Conservation (phyloP, 2,797 vertebrate genomes). For the Hippopotamyrus pictus region DNA sequence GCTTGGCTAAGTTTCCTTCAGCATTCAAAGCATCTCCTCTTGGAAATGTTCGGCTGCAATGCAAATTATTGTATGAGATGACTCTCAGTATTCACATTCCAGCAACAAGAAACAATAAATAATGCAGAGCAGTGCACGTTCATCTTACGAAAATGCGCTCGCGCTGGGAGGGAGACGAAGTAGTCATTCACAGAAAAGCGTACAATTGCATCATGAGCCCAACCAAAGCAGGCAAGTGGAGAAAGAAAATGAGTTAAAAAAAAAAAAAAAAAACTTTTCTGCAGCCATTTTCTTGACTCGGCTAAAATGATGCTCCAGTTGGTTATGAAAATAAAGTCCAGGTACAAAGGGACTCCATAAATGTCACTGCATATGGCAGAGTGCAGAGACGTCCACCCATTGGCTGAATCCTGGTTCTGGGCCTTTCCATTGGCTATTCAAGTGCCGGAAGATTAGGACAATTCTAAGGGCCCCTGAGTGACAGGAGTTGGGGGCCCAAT, state of each 20-base stretch:
- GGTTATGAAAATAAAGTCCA: background rate
- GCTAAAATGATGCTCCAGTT: background rate
- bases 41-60: background rate
- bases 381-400: background rate
- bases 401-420: background rate
- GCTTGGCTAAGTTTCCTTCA: background rate
- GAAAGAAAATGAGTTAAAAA: background rate
- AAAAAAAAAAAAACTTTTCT: background rate
- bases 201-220: background rate
- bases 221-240: background rate
- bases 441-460: background rate
- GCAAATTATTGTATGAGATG: background rate
- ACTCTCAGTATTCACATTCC: background rate
- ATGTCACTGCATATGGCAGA: slow-evolving; percentile 15
- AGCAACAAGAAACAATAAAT: background rate
- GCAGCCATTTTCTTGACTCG: background rate
- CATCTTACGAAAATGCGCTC: background rate
- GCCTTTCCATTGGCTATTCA: background rate
- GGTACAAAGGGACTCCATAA: slow-evolving; percentile 7
- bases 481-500: background rate
- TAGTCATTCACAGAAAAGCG: background rate
- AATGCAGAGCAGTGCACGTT: background rate
- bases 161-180: background rate
- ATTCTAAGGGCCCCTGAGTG: background rate
- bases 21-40: background rate